Conservation (phyloP, 2,888 invertebrate genomes). For the Mythimna loreyi region DNA sequence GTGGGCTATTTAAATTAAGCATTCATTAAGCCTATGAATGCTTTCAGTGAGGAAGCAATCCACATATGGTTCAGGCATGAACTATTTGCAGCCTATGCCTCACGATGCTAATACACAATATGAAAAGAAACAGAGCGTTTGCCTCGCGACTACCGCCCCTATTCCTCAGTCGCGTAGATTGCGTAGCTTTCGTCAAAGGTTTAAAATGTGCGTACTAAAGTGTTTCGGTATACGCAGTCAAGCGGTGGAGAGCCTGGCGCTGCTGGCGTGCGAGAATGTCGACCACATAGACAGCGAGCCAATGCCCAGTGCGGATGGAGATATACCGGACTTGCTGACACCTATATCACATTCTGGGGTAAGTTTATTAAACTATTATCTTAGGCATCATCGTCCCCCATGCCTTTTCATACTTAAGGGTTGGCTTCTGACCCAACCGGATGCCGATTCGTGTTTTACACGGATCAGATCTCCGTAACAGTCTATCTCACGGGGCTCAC, state of each 20-base stretch:
- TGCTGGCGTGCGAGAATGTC: conserved; percentile 84
- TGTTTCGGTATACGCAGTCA: conserved; percentile 73
- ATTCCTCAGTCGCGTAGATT: conserved; percentile 4
- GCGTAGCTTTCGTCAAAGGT: neutral
- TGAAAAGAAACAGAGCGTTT: neutral
- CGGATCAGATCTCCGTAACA: too few species aligned
- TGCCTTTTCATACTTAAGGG: too few species aligned
- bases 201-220: conserved; percentile 25
- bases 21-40: neutral
- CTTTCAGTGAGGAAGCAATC: neutral
- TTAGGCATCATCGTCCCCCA: too few species aligned
- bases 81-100: neutral
- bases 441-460: too few species aligned
- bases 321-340: conserved; percentile 85
- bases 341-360: conserved; percentile 88
- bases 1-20: neutral
- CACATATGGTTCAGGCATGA: neutral
- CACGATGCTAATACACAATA: neutral
- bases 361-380: conserved; percentile 11
- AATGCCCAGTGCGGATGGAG: conserved; percentile 74
- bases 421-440: too few species aligned
- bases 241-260: conserved; percentile 85
- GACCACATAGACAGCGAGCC: conserved; percentile 83
- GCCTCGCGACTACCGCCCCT: too few species aligned
- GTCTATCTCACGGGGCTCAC: too few species aligned